These are phyloP conservation scores for Spea bombifrons DNA, from an alignment of 2,113 vertebrate genomes.

Conservation along the genomic window DNA sequence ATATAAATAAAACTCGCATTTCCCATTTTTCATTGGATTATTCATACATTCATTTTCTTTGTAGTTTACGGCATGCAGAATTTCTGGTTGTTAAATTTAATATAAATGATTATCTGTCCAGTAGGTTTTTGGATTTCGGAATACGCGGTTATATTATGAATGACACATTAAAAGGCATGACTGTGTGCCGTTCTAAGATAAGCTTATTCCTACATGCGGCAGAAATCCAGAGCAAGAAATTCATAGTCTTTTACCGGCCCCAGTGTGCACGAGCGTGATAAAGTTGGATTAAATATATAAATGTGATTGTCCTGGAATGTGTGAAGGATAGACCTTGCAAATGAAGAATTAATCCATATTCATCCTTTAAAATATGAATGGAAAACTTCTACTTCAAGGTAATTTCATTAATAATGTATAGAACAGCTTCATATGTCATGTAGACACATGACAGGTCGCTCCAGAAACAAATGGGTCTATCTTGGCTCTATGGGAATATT, in stretches of 20 bases:
- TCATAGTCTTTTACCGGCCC: slow-evolving; percentile 3
- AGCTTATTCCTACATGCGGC: slow-evolving; percentile 17
- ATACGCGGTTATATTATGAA: slow-evolving; percentile 12
- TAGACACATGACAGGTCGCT: no score
- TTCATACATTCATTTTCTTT: slow-evolving; percentile 7
- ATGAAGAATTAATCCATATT: neutral
- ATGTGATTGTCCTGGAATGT: slow-evolving; percentile 2
- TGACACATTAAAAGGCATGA: slow-evolving; percentile 14
- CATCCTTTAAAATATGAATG: no score
- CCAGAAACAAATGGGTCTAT: no score
- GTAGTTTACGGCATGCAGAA: slow-evolving; percentile 3
- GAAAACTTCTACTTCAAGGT: no score
- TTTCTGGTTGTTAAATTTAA: slow-evolving; percentile 34
- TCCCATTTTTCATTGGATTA: slow-evolving; percentile 17
- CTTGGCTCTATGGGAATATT: no score
- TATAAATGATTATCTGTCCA: slow-evolving; percentile 28
- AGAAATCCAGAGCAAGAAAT: neutral
- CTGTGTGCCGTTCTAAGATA: slow-evolving; percentile 24
- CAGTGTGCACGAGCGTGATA: slow-evolving; percentile 7
- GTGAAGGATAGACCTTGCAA: neutral
- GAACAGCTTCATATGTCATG: no score
- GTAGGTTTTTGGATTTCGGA: neutral
- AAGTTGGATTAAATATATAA: slow-evolving; percentile 21
- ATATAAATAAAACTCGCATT: slow-evolving; percentile 28
- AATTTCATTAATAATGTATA: no score